A percentile compares a stretch with the other conserved stretches of the same genome.
Evolutionary conservation across 2,888 invertebrate species (phyloP).

Genomic region (Dolichopus griseipennis): DNA sequence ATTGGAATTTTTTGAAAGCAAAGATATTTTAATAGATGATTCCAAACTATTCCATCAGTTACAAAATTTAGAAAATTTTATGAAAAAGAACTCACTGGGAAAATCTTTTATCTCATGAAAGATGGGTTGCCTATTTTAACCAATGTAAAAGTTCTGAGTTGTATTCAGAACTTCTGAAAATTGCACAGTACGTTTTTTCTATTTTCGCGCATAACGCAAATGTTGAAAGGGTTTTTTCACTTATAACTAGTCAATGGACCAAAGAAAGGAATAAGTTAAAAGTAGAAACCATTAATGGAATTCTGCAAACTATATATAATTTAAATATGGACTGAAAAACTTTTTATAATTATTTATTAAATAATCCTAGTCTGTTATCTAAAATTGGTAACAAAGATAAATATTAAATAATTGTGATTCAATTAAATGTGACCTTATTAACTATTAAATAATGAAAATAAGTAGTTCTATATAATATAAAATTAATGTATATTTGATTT

Average conservation of each 20-base stretch:
- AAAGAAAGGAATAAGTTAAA: conserved; percentile 2
- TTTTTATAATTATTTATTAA: conserved; percentile 7
- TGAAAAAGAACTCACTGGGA: neutral
- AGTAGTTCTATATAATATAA: neutral
- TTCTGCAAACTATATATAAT: conserved; percentile 3
- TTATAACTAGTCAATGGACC: conserved; percentile 8
- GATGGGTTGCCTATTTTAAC: conserved; percentile 8
- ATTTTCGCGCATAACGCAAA: conserved; percentile 7
- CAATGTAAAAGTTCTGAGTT: conserved; percentile 1
- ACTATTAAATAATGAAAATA: conserved; percentile 2
- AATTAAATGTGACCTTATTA: conserved; percentile 5
- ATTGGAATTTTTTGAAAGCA: conserved; percentile 8
- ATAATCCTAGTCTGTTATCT: conserved; percentile 2
- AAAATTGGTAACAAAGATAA: conserved; percentile 10
- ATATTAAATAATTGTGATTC: conserved; percentile 2
- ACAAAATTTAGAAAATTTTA: conserved; percentile 8
- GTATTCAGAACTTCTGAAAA: conserved; percentile 9
- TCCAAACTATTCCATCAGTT: conserved; percentile 2
- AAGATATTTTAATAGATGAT: conserved; percentile 5
- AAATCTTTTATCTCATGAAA: conserved; percentile 9
- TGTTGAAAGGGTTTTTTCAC: neutral
- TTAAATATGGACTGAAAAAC: conserved; percentile 7
- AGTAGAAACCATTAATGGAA: conserved; percentile 1
- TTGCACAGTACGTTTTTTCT: conserved; percentile 7
- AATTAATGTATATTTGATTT: neutral